Base-by-base conservation (phyloP, 2,888 invertebrate genomes). In the Ennomos erosarius region DNA sequence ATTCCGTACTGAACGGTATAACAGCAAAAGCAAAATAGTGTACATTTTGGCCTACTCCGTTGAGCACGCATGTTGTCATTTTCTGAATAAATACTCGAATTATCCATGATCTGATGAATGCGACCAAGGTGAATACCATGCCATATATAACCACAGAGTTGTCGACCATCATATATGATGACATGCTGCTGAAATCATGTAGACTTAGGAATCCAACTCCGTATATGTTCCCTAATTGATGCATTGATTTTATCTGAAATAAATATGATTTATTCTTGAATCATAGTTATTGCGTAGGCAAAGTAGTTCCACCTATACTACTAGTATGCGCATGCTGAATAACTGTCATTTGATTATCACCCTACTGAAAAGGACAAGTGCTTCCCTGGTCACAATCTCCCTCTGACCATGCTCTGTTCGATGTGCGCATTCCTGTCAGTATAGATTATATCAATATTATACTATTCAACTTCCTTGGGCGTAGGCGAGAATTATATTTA, bases 131-230 rank as follows among this genome's bases (percentile, higher is more conserved):
- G 61, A 77, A 82, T 0, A 77, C 35, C n/a, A 82, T 51, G 8
- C 78, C 67, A 64, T 82, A 88, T 33, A 88, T 68, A 0, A 88
- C 64, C 1, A 84, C 78, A 2, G 87, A 84, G 13, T 83, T 89
- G 55, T 90, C 89, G 4, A 84, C 69, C 83, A 85, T 84, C 1
- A 79, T 86, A 50, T 68, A 83, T 0, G 85, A 75, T 0, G 87
- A 88, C 62, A 86, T 75, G 0, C 72, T 71, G 1, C 79, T 82
- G 51, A 84, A 85, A 65, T 90, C 88, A 52, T 84, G 83, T 10
- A 84, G 68, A 8, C 87, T 87, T 35, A 89, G 69, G 42, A 82
- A 74, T 1, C 90, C 90, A 45, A 89, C 77, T 0, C 87, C 83
- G 46, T 81, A 87, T 1, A 76, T 69, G 42, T 79, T 78, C 0